phyloP scores from a whole-genome alignment of 92 coral and sea anemone species.

The Pocillopora meandrina region DNA sequence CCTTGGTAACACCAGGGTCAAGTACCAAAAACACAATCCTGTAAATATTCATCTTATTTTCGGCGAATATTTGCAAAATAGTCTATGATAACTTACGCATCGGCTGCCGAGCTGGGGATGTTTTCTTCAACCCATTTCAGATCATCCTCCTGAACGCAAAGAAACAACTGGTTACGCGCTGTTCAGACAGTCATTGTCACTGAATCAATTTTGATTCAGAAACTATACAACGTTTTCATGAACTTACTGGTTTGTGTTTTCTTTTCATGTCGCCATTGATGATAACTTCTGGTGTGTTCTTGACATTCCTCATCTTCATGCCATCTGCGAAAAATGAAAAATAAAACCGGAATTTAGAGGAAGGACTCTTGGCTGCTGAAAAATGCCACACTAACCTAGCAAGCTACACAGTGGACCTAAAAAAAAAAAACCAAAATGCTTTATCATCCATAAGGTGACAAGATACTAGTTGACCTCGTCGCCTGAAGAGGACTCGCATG shows the following conservation, averaged over 20 bases:
- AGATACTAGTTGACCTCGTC: too few relatives aligned
- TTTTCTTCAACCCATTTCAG: conserved; percentile 99
- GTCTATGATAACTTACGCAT: conserved; percentile 68
- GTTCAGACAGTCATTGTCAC: too few relatives aligned
- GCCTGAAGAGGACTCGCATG: too few relatives aligned
- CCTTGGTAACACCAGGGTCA: too few relatives aligned
- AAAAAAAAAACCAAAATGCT: too few relatives aligned
- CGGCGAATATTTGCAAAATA: too few relatives aligned
- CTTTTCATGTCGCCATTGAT: conserved; percentile 75
- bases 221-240: neutral
- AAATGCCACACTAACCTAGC: too few relatives aligned
- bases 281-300: conserved; percentile 68
- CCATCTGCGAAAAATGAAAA: conserved; percentile 63
- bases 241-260: conserved; percentile 16
- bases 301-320: conserved; percentile 90
- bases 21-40: too few relatives aligned
- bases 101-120: conserved; percentile 94
- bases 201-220: too few relatives aligned
- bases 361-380: neutral
- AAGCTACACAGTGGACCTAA: too few relatives aligned
- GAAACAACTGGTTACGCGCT: neutral
- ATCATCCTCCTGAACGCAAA: conserved; percentile 81
- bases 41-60: too few relatives aligned
- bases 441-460: too few relatives aligned
- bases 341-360: neutral